Base-by-base conservation (phyloP, 2,888 invertebrate species). In the Anagyrus pseudococci region DNA sequence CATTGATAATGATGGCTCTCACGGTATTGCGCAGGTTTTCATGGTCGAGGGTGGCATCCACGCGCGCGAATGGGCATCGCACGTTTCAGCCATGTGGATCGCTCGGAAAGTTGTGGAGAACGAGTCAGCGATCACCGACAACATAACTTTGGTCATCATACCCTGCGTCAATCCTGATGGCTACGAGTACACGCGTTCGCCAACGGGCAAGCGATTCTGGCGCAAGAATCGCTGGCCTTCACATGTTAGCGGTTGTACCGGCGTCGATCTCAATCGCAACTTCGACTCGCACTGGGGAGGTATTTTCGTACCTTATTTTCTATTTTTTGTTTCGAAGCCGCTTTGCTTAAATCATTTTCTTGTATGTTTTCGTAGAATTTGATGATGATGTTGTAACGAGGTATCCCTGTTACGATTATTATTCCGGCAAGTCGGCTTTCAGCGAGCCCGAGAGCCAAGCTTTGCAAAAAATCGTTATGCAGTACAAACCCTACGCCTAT, bases 121-220 rank as follows among this genome's bases (percentile, higher is more conserved):
- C 48, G 80, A 86, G 29, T 81, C 82, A 19, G n/a, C 41, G 1
- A 25, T 55, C 13, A 57, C 41, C 1, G 84, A 85, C 64, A 81
- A 81, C 17, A 84, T 87, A 25, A 88, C 89, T 72, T 90, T 89
- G 87, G 84, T 84, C 62, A 77, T 88, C 25, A 71, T 89, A 25
- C 89, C 90, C 0, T 82, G 87, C 17, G 81, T 85, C 33, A 90
- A 90, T 75, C 89, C 89, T 41, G 90, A 90, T 79, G 90, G 90
- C n/a, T 90, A 89, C 70, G 85, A 83, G 67, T 86, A 78, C 74
- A 83, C 85, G 2, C 83, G 82, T n/a, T n/a, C n/a, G n/a, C n/a
- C n/a, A 69, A 78, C 76, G 1, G 68, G 86, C 3, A 8, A 43
- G 2, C 17, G 43, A 8, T 19, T 19, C 20, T 43, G 43, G 43